Evolutionary conservation across 2,888 invertebrate species (phyloP).

Genomic region (Pharmacophagus antenor): DNA sequence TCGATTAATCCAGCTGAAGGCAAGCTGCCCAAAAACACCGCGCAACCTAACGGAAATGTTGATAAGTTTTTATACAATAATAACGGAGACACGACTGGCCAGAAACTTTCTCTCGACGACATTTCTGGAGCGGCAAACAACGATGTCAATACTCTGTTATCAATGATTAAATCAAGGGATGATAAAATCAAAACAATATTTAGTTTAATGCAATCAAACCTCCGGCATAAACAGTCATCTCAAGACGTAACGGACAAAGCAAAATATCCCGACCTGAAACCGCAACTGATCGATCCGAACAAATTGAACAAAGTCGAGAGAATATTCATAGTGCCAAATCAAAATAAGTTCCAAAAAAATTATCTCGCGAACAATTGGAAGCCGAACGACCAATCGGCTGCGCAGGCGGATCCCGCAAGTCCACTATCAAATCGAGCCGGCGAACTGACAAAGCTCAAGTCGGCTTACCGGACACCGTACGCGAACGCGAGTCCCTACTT

Average conservation of each 20-base stretch:
- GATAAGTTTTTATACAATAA: not conserved
- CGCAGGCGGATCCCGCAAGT: not conserved
- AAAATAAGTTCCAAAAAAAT: not conserved
- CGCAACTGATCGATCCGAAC: constrained; percentile 13
- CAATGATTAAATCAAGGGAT: not conserved
- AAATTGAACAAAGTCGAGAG: too few relatives aligned
- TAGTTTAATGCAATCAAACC: constrained; percentile 2
- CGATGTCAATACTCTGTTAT: constrained; percentile 2
- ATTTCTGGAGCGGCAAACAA: not conserved
- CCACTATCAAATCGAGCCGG: constrained; percentile 25
- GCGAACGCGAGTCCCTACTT: constrained; percentile 10
- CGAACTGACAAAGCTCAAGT: not conserved
- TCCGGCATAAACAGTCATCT: not conserved
- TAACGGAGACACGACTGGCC: not conserved
- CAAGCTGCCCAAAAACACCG: not conserved
- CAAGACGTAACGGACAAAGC: not conserved
- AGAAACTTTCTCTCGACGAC: not conserved
- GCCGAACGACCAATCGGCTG: constrained; percentile 2
- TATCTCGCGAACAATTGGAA: not conserved
- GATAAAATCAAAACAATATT: not conserved
- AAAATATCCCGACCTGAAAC: not conserved
- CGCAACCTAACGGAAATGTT: not conserved
- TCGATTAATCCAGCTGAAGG: not conserved
- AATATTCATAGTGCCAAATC: constrained; percentile 1
- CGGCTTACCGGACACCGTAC: not conserved